These are phyloP conservation scores for Epizoanthus ramosus DNA, from an alignment of 92 coral and sea anemone species.

Conservation along the genomic window DNA sequence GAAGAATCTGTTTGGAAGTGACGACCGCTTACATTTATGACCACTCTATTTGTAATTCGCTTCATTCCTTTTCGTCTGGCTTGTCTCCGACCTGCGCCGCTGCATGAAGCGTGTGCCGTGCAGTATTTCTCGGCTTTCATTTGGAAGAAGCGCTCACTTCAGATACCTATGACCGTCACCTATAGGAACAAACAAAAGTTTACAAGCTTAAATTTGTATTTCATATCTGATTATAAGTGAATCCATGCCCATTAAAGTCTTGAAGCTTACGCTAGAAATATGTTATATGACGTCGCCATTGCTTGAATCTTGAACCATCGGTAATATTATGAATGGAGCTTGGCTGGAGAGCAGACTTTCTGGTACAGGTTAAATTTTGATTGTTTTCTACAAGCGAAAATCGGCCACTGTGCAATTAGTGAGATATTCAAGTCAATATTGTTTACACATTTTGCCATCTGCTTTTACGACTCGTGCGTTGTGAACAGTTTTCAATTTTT, in stretches of 20 bases:
- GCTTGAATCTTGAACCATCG: not conserved
- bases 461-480: not conserved
- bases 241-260: slow-evolving; percentile 21
- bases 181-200: not conserved
- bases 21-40: slow-evolving; percentile 94
- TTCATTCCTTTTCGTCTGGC: slow-evolving; percentile 36
- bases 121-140: slow-evolving; percentile 14
- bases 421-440: not conserved
- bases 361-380: slow-evolving; percentile 29
- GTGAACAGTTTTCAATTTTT: not conserved
- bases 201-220: not conserved
- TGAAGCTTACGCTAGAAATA: slow-evolving; percentile 23
- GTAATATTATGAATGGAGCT: not conserved
- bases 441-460: slow-evolving; percentile 32
- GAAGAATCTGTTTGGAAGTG: slow-evolving; percentile 71
- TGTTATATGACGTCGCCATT: slow-evolving; percentile 3
- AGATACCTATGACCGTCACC: no score
- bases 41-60: slow-evolving; percentile 32
- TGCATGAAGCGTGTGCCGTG: not conserved
- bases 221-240: slow-evolving; percentile 12
- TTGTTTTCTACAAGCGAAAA: slow-evolving; percentile 16
- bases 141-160: not conserved
- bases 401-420: slow-evolving; percentile 39
- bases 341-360: slow-evolving; percentile 23
- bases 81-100: slow-evolving; percentile 35